phyloP scores from a whole-genome alignment of 2,797 vertebrate genomes.

The Lycodopsis pacificus region DNA sequence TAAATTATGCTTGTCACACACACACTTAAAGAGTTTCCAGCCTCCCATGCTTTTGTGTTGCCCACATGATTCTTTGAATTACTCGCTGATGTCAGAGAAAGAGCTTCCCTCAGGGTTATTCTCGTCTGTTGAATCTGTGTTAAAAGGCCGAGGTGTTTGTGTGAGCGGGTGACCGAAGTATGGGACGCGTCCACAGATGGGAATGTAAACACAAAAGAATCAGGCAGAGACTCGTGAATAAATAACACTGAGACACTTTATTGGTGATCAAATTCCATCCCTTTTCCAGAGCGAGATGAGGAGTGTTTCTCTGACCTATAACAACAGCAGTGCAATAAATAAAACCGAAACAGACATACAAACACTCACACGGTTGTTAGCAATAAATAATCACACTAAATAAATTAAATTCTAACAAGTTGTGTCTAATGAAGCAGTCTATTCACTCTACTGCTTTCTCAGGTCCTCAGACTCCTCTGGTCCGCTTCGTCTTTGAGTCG shows the following conservation, averaged over 20 bases:
- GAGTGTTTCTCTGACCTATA: slow-evolving; percentile 74
- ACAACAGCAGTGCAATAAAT: slow-evolving; percentile 79
- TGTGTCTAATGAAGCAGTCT: slow-evolving; percentile 61
- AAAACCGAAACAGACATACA: slow-evolving; percentile 57
- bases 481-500: slow-evolving; percentile 19
- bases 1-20: not conserved
- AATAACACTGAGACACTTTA: slow-evolving; percentile 77
- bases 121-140: slow-evolving; percentile 43
- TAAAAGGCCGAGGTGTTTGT: slow-evolving; percentile 32
- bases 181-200: slow-evolving; percentile 24
- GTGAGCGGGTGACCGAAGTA: slow-evolving; percentile 18
- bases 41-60: slow-evolving; percentile 14
- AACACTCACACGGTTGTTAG: slow-evolving; percentile 52
- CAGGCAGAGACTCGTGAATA: slow-evolving; percentile 12
- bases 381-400: slow-evolving; percentile 84
- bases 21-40: slow-evolving; percentile 14
- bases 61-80: slow-evolving; percentile 32
- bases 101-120: slow-evolving; percentile 26
- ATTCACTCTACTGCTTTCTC: slow-evolving; percentile 25
- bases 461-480: slow-evolving; percentile 4
- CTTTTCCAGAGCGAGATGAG: slow-evolving; percentile 60
- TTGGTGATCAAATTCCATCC: slow-evolving; percentile 68
- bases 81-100: slow-evolving; percentile 25
- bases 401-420: slow-evolving; percentile 80
- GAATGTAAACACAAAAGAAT: slow-evolving; percentile 51